phyloP scores from a whole-genome alignment of 2,888 invertebrate species.

The Ectobius pallidus region DNA sequence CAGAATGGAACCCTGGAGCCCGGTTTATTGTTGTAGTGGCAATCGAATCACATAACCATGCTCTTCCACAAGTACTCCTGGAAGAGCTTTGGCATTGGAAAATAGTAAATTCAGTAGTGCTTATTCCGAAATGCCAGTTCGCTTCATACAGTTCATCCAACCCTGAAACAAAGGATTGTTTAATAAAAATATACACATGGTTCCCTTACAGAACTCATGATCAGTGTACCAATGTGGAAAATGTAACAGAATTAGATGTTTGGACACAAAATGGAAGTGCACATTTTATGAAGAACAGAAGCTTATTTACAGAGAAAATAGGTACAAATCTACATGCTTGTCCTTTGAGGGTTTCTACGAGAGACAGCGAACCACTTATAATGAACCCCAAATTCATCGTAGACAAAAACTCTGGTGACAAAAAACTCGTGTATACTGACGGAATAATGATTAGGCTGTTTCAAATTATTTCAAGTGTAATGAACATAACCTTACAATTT shows the following conservation, averaged over 20 bases:
- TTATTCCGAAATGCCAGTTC: background rate
- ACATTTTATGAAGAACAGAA: background rate
- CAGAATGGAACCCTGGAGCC: too few species aligned
- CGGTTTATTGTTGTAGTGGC: background rate
- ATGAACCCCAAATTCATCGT: background rate
- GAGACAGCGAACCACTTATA: background rate
- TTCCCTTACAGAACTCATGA: background rate
- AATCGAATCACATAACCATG: background rate
- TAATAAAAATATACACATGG: background rate
- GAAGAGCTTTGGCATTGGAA: background rate
- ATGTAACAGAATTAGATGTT: background rate
- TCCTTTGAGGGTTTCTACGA: background rate
- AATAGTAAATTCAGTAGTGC: background rate
- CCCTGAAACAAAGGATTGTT: background rate
- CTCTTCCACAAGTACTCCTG: background rate
- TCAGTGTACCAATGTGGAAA: background rate
- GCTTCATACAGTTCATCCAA: background rate
- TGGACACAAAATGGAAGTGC: background rate
- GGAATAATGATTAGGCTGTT: background rate
- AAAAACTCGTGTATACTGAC: background rate
- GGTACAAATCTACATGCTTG: background rate
- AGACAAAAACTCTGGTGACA: background rate
- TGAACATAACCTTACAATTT: too few species aligned
- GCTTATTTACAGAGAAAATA: background rate
- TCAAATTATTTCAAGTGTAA: background rate